Conservation (phyloP, 2,888 invertebrate species). For the Alcis repandata region DNA sequence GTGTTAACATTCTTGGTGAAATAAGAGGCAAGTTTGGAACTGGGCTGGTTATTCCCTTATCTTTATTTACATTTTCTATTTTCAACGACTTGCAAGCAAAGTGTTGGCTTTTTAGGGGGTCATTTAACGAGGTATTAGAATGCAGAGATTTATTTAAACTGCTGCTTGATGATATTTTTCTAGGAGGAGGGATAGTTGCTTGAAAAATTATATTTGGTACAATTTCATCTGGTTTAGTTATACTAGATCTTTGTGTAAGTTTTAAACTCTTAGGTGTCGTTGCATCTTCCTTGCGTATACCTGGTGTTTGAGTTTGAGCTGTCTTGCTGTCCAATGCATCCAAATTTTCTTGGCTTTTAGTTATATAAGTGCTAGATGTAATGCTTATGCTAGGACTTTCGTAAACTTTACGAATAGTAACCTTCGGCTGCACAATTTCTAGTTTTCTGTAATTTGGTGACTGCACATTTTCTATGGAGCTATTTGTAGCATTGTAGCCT, state of each 20-base stretch:
- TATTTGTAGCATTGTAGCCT: conserved; percentile 26
- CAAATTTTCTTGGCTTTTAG: conserved; percentile 43
- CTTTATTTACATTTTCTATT: conserved; percentile 28
- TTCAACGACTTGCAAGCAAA: conserved; percentile 37
- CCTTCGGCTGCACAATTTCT: conserved; percentile 45
- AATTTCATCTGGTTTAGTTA: conserved; percentile 18
- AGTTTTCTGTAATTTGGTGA: conserved; percentile 37
- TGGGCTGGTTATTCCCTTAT: conserved; percentile 9
- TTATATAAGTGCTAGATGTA: conserved; percentile 43
- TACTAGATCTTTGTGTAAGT: conserved; percentile 7
- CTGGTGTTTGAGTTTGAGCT: background rate
- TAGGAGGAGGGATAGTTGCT: conserved; percentile 12
- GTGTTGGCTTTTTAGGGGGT: conserved; percentile 20
- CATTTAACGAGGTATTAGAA: conserved; percentile 20
- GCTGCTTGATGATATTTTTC: conserved; percentile 9
- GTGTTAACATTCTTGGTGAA: conserved; percentile 17
- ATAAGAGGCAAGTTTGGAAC: conserved; percentile 20
- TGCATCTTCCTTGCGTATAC: conserved; percentile 15
- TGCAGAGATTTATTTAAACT: conserved; percentile 17
- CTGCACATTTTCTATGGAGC: conserved; percentile 26
- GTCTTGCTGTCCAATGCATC: conserved; percentile 10
- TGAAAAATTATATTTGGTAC: conserved; percentile 26
- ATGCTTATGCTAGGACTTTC: conserved; percentile 46
- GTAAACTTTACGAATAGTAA: conserved; percentile 46
- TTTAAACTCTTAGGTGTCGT: background rate